phyloP scores from a whole-genome alignment of 2,888 invertebrate genomes.

The Agriopis marginaria region DNA sequence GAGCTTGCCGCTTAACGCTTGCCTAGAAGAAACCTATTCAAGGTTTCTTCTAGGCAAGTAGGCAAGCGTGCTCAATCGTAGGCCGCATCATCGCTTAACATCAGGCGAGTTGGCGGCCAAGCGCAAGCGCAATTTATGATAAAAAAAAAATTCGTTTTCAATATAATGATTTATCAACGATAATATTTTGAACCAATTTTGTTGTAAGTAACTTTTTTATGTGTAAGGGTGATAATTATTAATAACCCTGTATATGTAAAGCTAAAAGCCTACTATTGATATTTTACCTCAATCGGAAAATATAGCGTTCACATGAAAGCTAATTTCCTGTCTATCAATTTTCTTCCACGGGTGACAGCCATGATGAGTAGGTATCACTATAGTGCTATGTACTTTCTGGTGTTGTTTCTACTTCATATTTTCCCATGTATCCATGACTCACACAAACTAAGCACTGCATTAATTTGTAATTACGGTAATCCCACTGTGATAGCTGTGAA shows the following conservation, averaged over 20 bases:
- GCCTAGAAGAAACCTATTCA: too few relatives aligned
- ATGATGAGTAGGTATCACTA: slow-evolving; percentile 4
- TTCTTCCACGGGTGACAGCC: slow-evolving; percentile 5
- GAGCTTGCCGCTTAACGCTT: too few relatives aligned
- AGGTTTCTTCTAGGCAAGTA: too few relatives aligned
- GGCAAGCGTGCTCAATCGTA: too few relatives aligned
- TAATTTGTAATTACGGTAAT: slow-evolving; percentile 51
- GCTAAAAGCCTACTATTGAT: neutral
- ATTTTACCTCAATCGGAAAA: slow-evolving; percentile 24
- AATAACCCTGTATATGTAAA: neutral
- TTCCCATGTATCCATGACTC: neutral
- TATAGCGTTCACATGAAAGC: slow-evolving; percentile 22
- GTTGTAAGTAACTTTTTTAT: too few relatives aligned
- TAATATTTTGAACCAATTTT: too few relatives aligned
- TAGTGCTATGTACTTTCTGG: neutral
- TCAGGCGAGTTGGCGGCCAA: too few relatives aligned
- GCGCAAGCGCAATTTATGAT: too few relatives aligned
- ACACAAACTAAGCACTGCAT: slow-evolving; percentile 45
- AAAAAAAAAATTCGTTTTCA: too few relatives aligned
- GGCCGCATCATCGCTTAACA: too few relatives aligned
- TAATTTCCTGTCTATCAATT: slow-evolving; percentile 36
- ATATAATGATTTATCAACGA: too few relatives aligned
- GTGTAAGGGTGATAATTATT: too few relatives aligned
- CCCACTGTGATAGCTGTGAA: slow-evolving; percentile 51
- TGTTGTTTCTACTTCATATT: neutral